Evolutionary conservation across 1,140 invertebrate species (phyloP), one percentile per base, ranked within the genome.

Genomic region (Zeugodacus cucurbitae): DNA sequence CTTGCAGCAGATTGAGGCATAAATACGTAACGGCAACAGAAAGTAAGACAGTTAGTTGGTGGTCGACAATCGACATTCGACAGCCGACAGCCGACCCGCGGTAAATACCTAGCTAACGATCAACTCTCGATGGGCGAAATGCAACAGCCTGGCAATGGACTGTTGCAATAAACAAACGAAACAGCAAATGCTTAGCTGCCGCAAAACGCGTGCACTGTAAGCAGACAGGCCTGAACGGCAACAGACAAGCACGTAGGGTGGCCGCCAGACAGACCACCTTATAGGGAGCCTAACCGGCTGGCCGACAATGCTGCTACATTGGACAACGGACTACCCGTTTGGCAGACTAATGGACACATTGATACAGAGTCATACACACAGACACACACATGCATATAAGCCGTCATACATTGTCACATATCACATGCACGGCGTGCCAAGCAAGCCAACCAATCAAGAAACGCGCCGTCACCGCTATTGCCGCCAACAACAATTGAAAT

Each of bases 231-330:
- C 37, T 78, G 74, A 78, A 78, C 48, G 74, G 37, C 74, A 82
- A 0, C 74, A 82, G 74, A 48, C 74, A 82, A 26, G 41, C 74
- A 82, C 74, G 74, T 82, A 82, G 74, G n/a, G 57, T 41, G 57
- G 59, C 54, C 86, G 59, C 57, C 86, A 87, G 54, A 87, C 86
- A 87, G 86, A 87, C 86, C 86, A 44, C 54, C 86, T 34, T 34
- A 87, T 62, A 41, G 86, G 59, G 29, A 64, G 17, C 34, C 86
- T 82, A 82, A 48, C 37, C 44, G 41, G 74, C 41, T 82, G 74
- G 41, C 54, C 26, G 26, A 48, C 22, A 48, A 82, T 20, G 70
- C n/a, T 41, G 74, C 14, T 48, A 29, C 37, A 48, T 8, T 82
- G 74, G 41, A 26, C 44, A 41, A 20, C 37, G 0, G 22, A 48